Evolutionary conservation across 2,888 invertebrate species (phyloP).

Genomic region (Heteromurus nitidus): DNA sequence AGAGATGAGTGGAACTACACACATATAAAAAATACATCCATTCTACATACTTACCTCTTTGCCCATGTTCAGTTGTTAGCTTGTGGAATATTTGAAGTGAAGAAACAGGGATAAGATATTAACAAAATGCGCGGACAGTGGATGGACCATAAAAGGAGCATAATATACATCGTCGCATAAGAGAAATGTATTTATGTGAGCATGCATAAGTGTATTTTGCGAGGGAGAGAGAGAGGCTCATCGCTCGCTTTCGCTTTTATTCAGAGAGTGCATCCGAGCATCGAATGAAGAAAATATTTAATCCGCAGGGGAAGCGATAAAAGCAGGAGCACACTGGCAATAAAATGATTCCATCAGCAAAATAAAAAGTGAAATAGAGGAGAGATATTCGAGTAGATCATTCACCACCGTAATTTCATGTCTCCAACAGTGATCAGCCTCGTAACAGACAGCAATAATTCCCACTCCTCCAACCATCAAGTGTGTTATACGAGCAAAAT

Average conservation of each 20-base stretch:
- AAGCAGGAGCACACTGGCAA: constrained; percentile 59
- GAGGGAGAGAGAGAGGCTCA: no score
- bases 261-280: constrained; percentile 1
- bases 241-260: no score
- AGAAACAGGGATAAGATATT: constrained; percentile 23
- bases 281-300: constrained; percentile 61
- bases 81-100: constrained; percentile 14
- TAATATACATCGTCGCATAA: no score
- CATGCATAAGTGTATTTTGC: no score
- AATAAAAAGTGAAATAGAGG: constrained; percentile 50
- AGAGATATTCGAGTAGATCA: constrained; percentile 51
- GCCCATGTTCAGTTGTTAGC: no score
- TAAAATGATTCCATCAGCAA: constrained; percentile 64
- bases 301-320: constrained; percentile 65
- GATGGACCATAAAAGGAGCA: background rate
- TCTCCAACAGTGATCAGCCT: constrained; percentile 58
- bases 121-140: background rate
- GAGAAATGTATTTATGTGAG: no score
- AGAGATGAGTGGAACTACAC: background rate
- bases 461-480: no score
- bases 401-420: constrained; percentile 58
- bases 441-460: constrained; percentile 61
- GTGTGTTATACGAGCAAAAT: no score
- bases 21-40: no score
- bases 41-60: no score